Evolutionary conservation across 2,888 invertebrate species (phyloP), one percentile per base, ranked within the genome.

Genomic region (Carcina quercana): DNA sequence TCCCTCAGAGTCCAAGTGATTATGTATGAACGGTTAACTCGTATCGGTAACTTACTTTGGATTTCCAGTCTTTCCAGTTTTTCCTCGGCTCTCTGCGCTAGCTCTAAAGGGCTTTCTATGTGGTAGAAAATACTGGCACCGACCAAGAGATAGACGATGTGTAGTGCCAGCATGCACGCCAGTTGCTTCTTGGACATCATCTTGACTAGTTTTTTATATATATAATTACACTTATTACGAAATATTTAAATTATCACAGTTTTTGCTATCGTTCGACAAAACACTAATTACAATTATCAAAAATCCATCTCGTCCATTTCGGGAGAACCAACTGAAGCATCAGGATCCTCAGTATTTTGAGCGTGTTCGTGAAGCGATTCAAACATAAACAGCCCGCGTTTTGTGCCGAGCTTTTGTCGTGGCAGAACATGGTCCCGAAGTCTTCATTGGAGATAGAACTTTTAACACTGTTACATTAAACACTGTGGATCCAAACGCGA

Each of bases 41-140:
- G 13, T 6, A 13, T 13, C 7, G 22, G 15, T n/a, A 13, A 84
- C 88, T 87, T 83, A 92, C 92, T 88, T 78, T 90, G 87, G 56
- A 92, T 91, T 69, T 88, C 87, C 51, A 86, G 85, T 56, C 90
- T 86, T 68, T 90, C 89, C 46, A 83, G 69, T 50, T 86, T 85
- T 34, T 88, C 87, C 47, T 86, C 75, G 30, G 74, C 76, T 28
- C 89, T 85, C 42, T 86, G 82, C 40, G 86, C 75, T 29, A 86
- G 69, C 72, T 95, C 95, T 52, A 91, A 71, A 17, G 86, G 87
- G 54, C 90, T 89, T 76, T 95, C 94, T 50, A 94, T 90, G 58
- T 90, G 88, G 75, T 93, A 92, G 70, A 94, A 95, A 50, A 95
- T 91, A 42, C 89, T 90, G n/a, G 95, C 94, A 6, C 95, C 95